Evolutionary conservation across 2,797 vertebrate species (phyloP).

Genomic region (Erithacus rubecula): DNA sequence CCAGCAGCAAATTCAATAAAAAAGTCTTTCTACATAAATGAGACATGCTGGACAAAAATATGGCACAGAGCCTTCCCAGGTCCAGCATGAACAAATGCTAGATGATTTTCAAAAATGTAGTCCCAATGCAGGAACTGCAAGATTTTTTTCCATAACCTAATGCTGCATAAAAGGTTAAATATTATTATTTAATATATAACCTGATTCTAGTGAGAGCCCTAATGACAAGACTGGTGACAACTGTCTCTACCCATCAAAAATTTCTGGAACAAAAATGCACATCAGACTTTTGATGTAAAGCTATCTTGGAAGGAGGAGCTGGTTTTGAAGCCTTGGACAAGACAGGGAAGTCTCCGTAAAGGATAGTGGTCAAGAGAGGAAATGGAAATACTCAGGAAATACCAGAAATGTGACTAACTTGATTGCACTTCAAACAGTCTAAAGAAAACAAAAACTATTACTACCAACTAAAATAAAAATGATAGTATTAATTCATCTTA

Average conservation of each 20-base stretch:
- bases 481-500: background rate
- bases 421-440: background rate
- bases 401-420: background rate
- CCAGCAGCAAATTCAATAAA: background rate
- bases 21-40: background rate
- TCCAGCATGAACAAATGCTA: background rate
- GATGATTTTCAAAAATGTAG: background rate
- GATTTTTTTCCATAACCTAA: background rate
- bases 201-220: background rate
- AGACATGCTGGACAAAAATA: background rate
- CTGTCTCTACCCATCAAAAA: background rate
- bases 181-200: background rate
- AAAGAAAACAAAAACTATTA: background rate
- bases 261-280: background rate
- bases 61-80: background rate
- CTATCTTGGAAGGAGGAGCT: background rate
- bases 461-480: background rate
- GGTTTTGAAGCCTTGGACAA: background rate
- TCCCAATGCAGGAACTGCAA: background rate
- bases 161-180: background rate
- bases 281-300: background rate
- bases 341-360: background rate
- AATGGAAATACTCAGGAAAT: background rate
- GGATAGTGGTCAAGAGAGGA: background rate
- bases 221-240: background rate